These are phyloP conservation scores for Bubo scandiacus DNA, from an alignment of 2,113 vertebrate genomes.

Conservation along the genomic window DNA sequence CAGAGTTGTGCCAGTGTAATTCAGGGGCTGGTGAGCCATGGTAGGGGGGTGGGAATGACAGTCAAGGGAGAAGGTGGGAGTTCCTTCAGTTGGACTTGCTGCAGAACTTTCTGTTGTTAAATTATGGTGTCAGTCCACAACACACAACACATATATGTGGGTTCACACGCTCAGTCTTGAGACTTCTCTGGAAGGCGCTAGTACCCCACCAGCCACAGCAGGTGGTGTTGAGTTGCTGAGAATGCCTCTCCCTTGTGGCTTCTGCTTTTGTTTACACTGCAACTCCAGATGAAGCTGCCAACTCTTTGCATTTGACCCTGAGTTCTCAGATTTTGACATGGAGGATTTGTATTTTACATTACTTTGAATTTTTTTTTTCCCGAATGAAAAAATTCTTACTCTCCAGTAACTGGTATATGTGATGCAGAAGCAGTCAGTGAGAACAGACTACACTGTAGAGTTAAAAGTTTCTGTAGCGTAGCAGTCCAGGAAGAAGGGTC, in stretches of 20 bases:
- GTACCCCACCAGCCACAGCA: neutral
- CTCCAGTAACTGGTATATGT: neutral
- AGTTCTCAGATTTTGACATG: neutral
- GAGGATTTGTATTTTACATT: neutral
- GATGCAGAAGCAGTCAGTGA: neutral
- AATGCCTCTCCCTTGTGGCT: neutral
- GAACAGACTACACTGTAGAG: neutral
- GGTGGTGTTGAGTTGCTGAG: neutral
- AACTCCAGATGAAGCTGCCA: neutral
- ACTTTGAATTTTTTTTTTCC: neutral
- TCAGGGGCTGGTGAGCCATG: neutral
- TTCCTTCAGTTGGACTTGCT: neutral
- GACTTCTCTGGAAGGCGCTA: neutral
- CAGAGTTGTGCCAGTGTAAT: neutral
- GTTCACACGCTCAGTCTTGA: neutral
- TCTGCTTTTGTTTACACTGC: neutral
- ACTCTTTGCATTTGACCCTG: neutral
- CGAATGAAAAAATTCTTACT: neutral
- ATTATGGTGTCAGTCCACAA: neutral
- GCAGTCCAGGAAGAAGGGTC: neutral
- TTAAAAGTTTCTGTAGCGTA: neutral
- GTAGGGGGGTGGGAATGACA: neutral
- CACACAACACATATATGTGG: neutral
- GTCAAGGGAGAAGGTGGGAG: neutral
- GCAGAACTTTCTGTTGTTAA: neutral